Evolutionary conservation across 2,888 invertebrate species (phyloP).

Genomic region (Piscicola geometra): DNA sequence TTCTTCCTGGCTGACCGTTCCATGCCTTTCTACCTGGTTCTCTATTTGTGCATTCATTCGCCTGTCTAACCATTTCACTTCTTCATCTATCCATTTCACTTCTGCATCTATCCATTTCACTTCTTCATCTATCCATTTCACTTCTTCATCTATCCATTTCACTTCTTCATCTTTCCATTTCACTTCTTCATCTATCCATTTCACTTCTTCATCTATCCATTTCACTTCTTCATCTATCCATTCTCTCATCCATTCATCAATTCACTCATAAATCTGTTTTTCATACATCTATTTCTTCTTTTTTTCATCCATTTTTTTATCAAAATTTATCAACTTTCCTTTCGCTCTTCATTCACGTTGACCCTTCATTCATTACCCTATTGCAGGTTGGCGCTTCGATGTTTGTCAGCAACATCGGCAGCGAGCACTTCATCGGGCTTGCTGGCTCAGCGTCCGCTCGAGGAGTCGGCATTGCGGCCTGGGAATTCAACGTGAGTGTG

Average conservation of each 20-base stretch:
- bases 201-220: background rate
- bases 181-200: background rate
- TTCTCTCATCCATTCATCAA: background rate
- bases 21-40: slow-evolving; percentile 57
- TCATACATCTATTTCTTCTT: background rate
- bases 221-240: background rate
- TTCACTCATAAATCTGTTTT: background rate
- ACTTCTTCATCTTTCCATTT: background rate
- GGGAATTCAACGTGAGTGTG: slow-evolving; percentile 58
- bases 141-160: background rate
- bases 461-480: slow-evolving; percentile 59
- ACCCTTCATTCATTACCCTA: background rate
- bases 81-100: background rate
- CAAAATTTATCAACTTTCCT: background rate
- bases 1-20: slow-evolving; percentile 58
- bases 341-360: background rate
- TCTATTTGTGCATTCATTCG: too few relatives aligned
- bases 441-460: slow-evolving; percentile 58
- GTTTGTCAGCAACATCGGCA: slow-evolving; percentile 60
- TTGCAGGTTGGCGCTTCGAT: slow-evolving; percentile 58
- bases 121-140: background rate
- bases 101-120: background rate
- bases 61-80: background rate
- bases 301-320: background rate
- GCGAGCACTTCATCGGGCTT: slow-evolving; percentile 59